phyloP scores from a whole-genome alignment of 2,113 vertebrate genomes.

The Otolemur garnettii region DNA sequence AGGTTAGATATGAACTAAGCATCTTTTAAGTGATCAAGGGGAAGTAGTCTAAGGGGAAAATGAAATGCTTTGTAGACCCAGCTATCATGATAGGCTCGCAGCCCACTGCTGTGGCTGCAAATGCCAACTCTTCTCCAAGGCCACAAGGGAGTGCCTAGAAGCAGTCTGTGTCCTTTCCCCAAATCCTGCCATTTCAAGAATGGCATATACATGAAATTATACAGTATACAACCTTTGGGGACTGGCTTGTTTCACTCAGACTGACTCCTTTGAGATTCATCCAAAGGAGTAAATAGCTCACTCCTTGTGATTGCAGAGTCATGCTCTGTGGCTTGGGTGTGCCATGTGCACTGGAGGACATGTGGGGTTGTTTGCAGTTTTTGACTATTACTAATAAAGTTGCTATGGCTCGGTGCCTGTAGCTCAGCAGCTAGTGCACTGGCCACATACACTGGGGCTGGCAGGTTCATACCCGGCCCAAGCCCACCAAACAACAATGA shows the following conservation, averaged over 20 bases:
- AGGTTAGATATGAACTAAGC: neutral
- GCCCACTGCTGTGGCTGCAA: fast-evolving
- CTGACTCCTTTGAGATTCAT: neutral
- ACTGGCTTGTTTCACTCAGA: neutral
- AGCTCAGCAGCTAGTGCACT: too few relatives aligned
- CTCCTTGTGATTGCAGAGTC: neutral
- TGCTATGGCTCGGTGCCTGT: too few relatives aligned
- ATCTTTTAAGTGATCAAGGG: neutral
- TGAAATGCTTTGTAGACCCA: too few relatives aligned
- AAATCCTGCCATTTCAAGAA: neutral
- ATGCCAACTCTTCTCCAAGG: neutral
- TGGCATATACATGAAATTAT: neutral
- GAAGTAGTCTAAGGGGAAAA: neutral
- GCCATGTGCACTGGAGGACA: fast-evolving
- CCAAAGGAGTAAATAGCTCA: too few relatives aligned
- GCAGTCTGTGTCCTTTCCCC: neutral
- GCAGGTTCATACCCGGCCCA: too few relatives aligned
- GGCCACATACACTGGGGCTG: too few relatives aligned
- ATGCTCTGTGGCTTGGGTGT: neutral
- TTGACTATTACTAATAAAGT: neutral
- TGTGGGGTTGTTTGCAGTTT: neutral
- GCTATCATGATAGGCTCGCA: fast-evolving
- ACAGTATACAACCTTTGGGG: fast-evolving
- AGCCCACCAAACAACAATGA: too few relatives aligned
- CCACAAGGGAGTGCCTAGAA: fast-evolving